phyloP scores from a whole-genome alignment of 2,888 invertebrate genomes.

The Mimachlamys varia region DNA sequence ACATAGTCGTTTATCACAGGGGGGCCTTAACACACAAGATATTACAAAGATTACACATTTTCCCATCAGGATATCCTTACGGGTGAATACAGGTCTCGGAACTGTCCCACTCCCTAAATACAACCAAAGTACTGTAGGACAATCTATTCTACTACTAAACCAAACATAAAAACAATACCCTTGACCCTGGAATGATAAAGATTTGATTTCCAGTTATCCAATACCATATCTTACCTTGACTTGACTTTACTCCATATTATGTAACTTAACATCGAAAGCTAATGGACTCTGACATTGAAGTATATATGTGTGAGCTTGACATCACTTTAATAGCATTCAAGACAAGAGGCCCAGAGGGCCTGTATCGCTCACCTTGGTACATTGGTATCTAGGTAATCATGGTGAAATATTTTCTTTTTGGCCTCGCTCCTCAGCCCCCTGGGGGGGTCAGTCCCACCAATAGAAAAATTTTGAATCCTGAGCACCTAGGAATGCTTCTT shows the following conservation, averaged over 20 bases:
- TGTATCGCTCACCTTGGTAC: too few species aligned
- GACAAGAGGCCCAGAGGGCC: too few species aligned
- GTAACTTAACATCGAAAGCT: background rate
- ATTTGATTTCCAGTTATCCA: background rate
- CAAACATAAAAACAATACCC: background rate
- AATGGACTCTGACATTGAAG: too few species aligned
- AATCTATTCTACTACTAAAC: background rate
- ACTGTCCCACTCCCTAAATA: background rate
- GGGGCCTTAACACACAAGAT: background rate
- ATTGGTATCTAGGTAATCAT: too few species aligned
- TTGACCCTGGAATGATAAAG: background rate
- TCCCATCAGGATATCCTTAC: background rate
- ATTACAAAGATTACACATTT: background rate
- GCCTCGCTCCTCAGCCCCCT: too few species aligned
- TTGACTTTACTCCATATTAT: background rate
- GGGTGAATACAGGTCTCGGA: background rate
- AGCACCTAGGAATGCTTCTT: too few species aligned
- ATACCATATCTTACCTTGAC: background rate
- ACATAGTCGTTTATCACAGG: background rate
- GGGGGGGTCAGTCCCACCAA: too few species aligned
- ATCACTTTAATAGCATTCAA: background rate
- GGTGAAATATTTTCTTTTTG: too few species aligned
- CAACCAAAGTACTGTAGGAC: background rate
- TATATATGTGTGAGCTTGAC: background rate
- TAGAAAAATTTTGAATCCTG: too few species aligned